Evolutionary conservation across 2,888 invertebrate species (phyloP), one percentile per base, ranked within the genome.

Genomic region (Limnephilus lunatus): DNA sequence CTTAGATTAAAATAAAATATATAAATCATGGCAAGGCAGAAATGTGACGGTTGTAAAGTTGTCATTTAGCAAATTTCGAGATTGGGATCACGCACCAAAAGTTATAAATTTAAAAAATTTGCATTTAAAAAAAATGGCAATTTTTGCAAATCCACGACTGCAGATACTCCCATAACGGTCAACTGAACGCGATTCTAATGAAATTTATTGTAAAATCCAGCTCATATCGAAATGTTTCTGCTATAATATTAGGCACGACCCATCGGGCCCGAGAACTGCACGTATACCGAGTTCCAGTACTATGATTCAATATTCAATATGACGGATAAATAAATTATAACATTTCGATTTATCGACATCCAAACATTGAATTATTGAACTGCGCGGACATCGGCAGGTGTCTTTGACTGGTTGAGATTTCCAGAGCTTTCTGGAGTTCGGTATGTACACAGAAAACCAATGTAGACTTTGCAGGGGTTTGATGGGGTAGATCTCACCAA

Each of bases 161-260:
- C 85, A 85, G 68, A 53, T 19, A 39, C 35, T 81, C 30, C 31
- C 83, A 85, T 89, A 90, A 92, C 92, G 92, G 93, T 89, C 92
- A 93, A 87, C 85, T 92, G 92, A 48, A 35, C 85, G 44, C 87
- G 86, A 53, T 83, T 85, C 81, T 92, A 85, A 92, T 89, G 93
- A 92, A 92, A 92, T 81, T 90, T 44, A 86, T 92, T 92, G 92
- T 89, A 88, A 82, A 91, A 92, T 88, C 68, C 91, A 53, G 83
- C 91, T 92, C 90, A 90, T 86, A 91, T 89, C 30, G 87, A 68
- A 68, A 68, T n/a, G 11, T 68, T 68, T 68, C 68, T n/a, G n/a
- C 68, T 11, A n/a, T 48, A 92, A n/a, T 48, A 92, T 92, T 92
- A 90, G 85, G 39, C 53, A 85, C 31, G 89, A 80, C 35, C 83